These are phyloP conservation scores for Ahaetulla prasina DNA, from an alignment of 2,113 vertebrate species.

Conservation along the genomic window DNA sequence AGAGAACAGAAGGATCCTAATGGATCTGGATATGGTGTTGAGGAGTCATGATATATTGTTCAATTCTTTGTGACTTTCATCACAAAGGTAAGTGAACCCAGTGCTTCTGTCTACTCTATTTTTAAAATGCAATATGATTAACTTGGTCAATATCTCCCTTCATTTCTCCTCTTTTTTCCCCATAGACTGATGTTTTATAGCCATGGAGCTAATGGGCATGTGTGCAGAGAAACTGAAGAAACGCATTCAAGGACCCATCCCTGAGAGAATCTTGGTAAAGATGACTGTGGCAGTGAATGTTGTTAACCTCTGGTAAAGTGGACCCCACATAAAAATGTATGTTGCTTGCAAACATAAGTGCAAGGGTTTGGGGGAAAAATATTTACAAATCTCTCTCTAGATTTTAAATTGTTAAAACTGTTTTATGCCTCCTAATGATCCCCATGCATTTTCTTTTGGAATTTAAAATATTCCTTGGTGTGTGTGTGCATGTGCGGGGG, in stretches of 20 bases:
- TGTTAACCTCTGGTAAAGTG: neutral
- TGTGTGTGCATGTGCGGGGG: too few relatives aligned
- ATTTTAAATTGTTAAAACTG: neutral
- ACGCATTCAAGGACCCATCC: conserved; percentile 90
- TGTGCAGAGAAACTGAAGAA: conserved; percentile 96
- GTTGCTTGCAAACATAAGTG: neutral
- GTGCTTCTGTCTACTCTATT: neutral
- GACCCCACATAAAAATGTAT: neutral
- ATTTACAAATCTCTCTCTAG: neutral
- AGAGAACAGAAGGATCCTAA: conserved; percentile 92
- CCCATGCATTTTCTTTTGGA: neutral
- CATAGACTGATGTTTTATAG: conserved; percentile 91
- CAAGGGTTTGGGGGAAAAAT: neutral
- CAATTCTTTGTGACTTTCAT: conserved; percentile 95
- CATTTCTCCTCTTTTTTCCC: neutral
- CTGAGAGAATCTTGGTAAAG: conserved; percentile 89
- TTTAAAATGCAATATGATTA: neutral
- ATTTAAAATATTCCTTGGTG: neutral
- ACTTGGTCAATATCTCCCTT: neutral
- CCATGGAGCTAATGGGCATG: conserved; percentile 95
- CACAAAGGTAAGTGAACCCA: conserved; percentile 76
- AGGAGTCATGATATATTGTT: conserved; percentile 96
- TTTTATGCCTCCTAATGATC: neutral
- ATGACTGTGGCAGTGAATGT: conserved; percentile 89
- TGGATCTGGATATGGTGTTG: conserved; percentile 93